Conservation (phyloP, 2,888 invertebrate genomes). For the Cylloceria caligata region DNA sequence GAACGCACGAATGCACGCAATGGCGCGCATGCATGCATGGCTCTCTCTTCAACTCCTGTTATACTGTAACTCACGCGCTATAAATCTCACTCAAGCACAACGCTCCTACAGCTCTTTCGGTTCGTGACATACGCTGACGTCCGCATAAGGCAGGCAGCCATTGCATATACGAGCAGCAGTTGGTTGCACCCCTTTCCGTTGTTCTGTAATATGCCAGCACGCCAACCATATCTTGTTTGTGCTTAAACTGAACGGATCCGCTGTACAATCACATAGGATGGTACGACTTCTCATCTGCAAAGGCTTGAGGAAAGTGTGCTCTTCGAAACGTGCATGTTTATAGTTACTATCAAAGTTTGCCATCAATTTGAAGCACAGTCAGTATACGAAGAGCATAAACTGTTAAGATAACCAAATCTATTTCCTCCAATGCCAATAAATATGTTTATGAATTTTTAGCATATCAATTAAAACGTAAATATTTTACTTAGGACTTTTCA, state of each 20-base stretch:
- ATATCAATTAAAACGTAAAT: neutral
- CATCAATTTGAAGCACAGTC: neutral
- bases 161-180: neutral
- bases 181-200: constrained; percentile 16
- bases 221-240: constrained; percentile 8
- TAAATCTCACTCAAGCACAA: neutral
- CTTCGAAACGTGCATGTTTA: neutral
- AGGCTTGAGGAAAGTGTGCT: neutral
- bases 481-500: neutral
- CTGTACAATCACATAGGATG: neutral
- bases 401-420: neutral
- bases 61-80: neutral
- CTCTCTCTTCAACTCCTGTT: neutral
- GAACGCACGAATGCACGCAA: constrained; percentile 31
- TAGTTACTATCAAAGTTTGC: neutral
- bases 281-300: neutral
- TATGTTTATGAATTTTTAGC: neutral
- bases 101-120: constrained; percentile 8
- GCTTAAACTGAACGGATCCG: neutral
- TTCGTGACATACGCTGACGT: constrained; percentile 16
- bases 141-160: neutral
- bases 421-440: neutral
- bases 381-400: neutral
- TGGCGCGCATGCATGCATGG: neutral
- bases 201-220: constrained; percentile 11